A percentile compares a stretch with the other conserved stretches of the same genome.
phyloP scores from a whole-genome alignment of 1,140 invertebrate genomes.

The Heliothis subflexa region DNA sequence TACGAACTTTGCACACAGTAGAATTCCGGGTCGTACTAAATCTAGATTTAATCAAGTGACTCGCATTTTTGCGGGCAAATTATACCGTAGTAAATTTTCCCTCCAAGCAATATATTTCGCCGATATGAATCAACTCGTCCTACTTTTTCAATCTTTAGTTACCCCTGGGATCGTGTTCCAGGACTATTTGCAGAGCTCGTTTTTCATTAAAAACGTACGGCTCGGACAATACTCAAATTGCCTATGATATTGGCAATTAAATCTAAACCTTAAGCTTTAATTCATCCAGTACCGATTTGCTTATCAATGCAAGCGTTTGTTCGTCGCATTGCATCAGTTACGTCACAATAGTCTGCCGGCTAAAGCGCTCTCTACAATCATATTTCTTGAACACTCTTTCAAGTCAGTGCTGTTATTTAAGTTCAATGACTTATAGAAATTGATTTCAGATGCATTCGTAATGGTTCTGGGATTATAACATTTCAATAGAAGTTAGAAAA shows the following conservation, averaged over 20 bases:
- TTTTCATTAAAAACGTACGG: slow-evolving; percentile 27
- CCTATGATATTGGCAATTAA: slow-evolving; percentile 4
- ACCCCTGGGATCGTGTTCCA: slow-evolving; percentile 29
- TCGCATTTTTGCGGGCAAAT: slow-evolving; percentile 4
- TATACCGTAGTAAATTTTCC: slow-evolving; percentile 7
- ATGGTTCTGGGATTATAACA: slow-evolving; percentile 3
- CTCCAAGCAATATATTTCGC: slow-evolving; percentile 29
- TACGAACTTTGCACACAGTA: background rate
- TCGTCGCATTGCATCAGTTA: slow-evolving; percentile 41
- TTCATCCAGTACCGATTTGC: slow-evolving; percentile 22
- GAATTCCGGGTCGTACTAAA: background rate
- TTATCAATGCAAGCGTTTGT: slow-evolving; percentile 36
- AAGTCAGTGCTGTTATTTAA: slow-evolving; percentile 36
- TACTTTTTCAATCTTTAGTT: slow-evolving; percentile 23
- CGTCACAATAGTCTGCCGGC: slow-evolving; percentile 37
- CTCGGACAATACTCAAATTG: slow-evolving; percentile 22
- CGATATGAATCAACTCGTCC: slow-evolving; percentile 28
- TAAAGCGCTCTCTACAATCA: slow-evolving; percentile 34
- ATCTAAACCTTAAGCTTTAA: slow-evolving; percentile 20
- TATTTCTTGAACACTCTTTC: slow-evolving; percentile 28
- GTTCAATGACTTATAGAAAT: slow-evolving; percentile 35
- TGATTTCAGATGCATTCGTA: slow-evolving; percentile 7
- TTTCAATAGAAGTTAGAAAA: background rate
- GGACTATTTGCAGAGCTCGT: slow-evolving; percentile 7
- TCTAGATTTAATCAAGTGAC: slow-evolving; percentile 21